phyloP scores from a whole-genome alignment of 2,113 vertebrate species.

The Zeus faber region DNA sequence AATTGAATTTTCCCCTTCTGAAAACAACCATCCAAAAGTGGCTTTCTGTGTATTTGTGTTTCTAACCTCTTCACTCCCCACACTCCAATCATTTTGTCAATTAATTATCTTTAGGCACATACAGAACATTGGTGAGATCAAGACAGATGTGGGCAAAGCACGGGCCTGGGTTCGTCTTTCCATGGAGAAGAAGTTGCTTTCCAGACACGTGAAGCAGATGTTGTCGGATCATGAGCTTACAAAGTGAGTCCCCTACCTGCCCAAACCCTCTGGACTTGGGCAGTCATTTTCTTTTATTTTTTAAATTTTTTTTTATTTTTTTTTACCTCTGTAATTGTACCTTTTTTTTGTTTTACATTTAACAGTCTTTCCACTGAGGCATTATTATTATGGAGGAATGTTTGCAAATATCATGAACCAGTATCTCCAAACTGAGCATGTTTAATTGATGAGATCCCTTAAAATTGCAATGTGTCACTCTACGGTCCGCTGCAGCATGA shows the following conservation, averaged over 20 bases:
- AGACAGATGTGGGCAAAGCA: conserved; percentile 97
- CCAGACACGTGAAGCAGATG: conserved; percentile 94
- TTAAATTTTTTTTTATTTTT: background rate
- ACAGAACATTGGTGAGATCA: conserved; percentile 97
- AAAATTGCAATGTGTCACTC: conserved; percentile 48
- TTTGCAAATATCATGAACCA: conserved; percentile 24
- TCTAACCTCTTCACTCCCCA: too few species aligned
- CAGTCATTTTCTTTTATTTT: background rate
- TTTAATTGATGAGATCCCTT: conserved; percentile 51
- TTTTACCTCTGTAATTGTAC: background rate
- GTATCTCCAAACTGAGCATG: conserved; percentile 35
- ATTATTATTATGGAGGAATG: conserved; percentile 35
- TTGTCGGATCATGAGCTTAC: conserved; percentile 95
- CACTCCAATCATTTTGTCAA: background rate
- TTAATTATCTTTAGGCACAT: conserved; percentile 83
- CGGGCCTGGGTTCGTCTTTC: conserved; percentile 97
- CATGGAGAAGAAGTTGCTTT: conserved; percentile 98
- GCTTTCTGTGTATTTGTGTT: too few species aligned
- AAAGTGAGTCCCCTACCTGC: conserved; percentile 78
- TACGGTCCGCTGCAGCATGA: conserved; percentile 43
- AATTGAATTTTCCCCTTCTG: too few species aligned
- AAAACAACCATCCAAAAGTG: too few species aligned
- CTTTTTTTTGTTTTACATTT: too few species aligned
- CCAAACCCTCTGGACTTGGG: background rate
- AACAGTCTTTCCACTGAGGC: too few species aligned